Evolutionary conservation across 2,797 vertebrate genomes (phyloP), one percentile per base, ranked within the genome.

Genomic region (Borostomias antarcticus): DNA sequence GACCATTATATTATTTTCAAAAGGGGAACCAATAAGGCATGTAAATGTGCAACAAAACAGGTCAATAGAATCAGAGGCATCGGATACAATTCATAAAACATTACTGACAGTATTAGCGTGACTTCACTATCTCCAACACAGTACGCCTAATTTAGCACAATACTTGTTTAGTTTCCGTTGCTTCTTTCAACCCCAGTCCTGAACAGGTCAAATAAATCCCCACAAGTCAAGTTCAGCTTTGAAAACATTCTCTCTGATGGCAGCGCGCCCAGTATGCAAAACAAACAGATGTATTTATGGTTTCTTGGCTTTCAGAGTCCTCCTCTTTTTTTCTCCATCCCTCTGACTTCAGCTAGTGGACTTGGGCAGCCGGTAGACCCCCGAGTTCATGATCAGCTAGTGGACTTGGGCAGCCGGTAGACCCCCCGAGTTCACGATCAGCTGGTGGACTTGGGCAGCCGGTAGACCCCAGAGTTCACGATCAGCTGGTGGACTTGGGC

Each of bases 341-440:
- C 33, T 35, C 33, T n/a, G n/a, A n/a, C n/a, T n/a, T n/a, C n/a
- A n/a, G n/a, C n/a, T n/a, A n/a, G n/a, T n/a, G n/a, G n/a, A n/a
- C 33, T n/a, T n/a, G n/a, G n/a, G n/a, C 35, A 21, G 19, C 60
- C 15, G 5, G 1, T 3, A 0, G 19, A 9, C 29, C 48, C 43
- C 5, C 13, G 45, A 29, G 4, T 30, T 7, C 50, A 7, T 75
- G 30, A 1, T 89, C 85, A 89, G 76, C 73, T 91, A 73, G 90
- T 90, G 72, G 90, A 70, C 71, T 97, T 97, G 62, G 97, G 98
- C 30, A 99, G 93, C 53, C 97, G 93, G 92, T 99, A 99, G 73
- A 98, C 94, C 0, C 96, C 96, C n/a, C n/a, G n/a, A n/a, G n/a
- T n/a, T n/a, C n/a, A n/a, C n/a, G n/a, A n/a, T n/a, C n/a, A n/a